Base-by-base conservation (phyloP, 2,113 vertebrate species). In the Tetrax tetrax region DNA sequence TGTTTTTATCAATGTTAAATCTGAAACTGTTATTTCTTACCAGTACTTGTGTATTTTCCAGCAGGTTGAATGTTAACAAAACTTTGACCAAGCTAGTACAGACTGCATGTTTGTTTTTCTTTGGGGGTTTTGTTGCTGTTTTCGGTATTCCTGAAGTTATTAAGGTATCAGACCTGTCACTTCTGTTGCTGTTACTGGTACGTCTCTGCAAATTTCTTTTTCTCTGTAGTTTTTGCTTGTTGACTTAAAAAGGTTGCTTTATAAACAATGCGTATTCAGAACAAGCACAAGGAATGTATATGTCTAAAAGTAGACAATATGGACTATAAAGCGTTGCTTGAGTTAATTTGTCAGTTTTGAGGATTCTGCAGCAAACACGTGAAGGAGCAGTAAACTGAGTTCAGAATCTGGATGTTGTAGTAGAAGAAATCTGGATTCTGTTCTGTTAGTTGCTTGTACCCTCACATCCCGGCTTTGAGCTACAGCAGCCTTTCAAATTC, bases 41-140 rank as follows among this genome's bases (percentile, higher is more conserved):
- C 1, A 2, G 4, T 45, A 1, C 13, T 59, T 33, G 0, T 20
- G 9, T 65, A 3, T 16, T 56, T 57, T 47, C 8, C 20, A 10
- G 29, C 37, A 43, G 45, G 3, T 12, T 41, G 16, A 54, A 0
- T 5, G 4, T 45, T 78, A 64, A 27, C 35, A 37, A 74, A 91
- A 68, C 69, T 87, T 77, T 33, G 33, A 25, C 14, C 33, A 43
- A 66, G 61, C 80, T 90, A 27, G 13, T 23, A 11, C 11, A 31
- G 63, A 21, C 54, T 22, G 22, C 4, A 3, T 8, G 28, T 12
- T 87, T 61, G 18, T 45, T 64, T 64, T 56, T 3, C 13, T 50
- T 41, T 14, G 11, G 9, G 53, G 3, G 1, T 9, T 80, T 59
- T 72, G 22, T 66, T 48, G 35, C 19, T 68, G 19, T 43, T 75